Evolutionary conservation across 1,140 invertebrate species (phyloP).

Genomic region (Matsumurasca onukii): DNA sequence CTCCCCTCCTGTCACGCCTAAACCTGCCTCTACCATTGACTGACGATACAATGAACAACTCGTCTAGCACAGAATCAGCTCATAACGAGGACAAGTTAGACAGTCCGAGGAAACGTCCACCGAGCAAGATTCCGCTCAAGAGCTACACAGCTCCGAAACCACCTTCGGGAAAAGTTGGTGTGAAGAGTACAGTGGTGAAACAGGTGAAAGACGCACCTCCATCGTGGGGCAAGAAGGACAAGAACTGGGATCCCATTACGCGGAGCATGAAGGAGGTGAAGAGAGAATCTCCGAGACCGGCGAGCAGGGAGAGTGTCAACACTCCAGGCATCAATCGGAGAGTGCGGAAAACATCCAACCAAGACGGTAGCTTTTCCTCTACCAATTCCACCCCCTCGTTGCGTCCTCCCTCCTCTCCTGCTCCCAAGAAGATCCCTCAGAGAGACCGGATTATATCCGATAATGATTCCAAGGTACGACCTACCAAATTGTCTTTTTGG

Average conservation of each 20-base stretch:
- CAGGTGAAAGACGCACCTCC: neutral
- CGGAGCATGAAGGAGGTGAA: slow-evolving; percentile 29
- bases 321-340: slow-evolving; percentile 46
- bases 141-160: slow-evolving; percentile 57
- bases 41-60: too few relatives aligned
- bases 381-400: slow-evolving; percentile 46
- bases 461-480: slow-evolving; percentile 65
- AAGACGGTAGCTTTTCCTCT: slow-evolving; percentile 30
- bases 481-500: slow-evolving; percentile 63
- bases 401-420: slow-evolving; percentile 23
- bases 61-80: slow-evolving; percentile 62
- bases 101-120: slow-evolving; percentile 56
- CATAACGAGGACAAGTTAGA: slow-evolving; percentile 58
- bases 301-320: slow-evolving; percentile 47
- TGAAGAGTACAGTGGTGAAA: neutral
- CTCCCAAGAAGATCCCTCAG: slow-evolving; percentile 34
- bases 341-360: slow-evolving; percentile 18
- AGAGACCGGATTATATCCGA: slow-evolving; percentile 43
- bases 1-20: slow-evolving; percentile 37
- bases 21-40: slow-evolving; percentile 45
- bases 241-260: slow-evolving; percentile 15
- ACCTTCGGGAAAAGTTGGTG: slow-evolving; percentile 48
- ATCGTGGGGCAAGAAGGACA: slow-evolving; percentile 10
- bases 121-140: slow-evolving; percentile 69
- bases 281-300: slow-evolving; percentile 42